phyloP scores from a whole-genome alignment of 2,888 invertebrate genomes.

The Patella ulyssiponensis region DNA sequence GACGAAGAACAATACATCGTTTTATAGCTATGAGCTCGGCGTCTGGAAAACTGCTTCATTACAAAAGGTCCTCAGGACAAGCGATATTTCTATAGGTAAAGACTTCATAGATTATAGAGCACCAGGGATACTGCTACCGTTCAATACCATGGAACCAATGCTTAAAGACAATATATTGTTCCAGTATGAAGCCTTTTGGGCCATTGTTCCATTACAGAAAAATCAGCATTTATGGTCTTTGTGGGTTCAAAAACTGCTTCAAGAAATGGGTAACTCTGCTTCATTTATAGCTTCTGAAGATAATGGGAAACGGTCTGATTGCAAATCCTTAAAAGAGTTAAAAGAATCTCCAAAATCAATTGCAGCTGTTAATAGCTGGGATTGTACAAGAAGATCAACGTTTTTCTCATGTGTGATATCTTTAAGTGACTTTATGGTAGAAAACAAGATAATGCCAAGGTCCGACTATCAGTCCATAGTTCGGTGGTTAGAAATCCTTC shows the following conservation, averaged over 20 bases:
- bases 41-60: not conserved
- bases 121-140: not conserved
- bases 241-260: slow-evolving; percentile 11
- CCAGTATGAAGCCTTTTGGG: slow-evolving; percentile 2
- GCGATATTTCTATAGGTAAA: not conserved
- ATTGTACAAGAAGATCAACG: not conserved
- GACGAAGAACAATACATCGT: not conserved
- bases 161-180: slow-evolving; percentile 2
- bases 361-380: not conserved
- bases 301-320: not conserved
- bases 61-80: not conserved
- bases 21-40: not conserved
- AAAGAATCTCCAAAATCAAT: not conserved
- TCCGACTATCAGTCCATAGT: not conserved
- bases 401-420: slow-evolving; percentile 12
- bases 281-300: not conserved
- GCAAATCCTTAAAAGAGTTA: not conserved
- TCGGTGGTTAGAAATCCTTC: slow-evolving; percentile 4
- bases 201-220: not conserved
- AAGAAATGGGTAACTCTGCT: not conserved
- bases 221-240: not conserved
- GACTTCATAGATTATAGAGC: not conserved
- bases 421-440: slow-evolving; percentile 3
- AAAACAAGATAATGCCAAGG: not conserved
- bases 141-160: not conserved